Evolutionary conservation across 1,140 invertebrate genomes (phyloP).

Genomic region (Paracyclopina nana): DNA sequence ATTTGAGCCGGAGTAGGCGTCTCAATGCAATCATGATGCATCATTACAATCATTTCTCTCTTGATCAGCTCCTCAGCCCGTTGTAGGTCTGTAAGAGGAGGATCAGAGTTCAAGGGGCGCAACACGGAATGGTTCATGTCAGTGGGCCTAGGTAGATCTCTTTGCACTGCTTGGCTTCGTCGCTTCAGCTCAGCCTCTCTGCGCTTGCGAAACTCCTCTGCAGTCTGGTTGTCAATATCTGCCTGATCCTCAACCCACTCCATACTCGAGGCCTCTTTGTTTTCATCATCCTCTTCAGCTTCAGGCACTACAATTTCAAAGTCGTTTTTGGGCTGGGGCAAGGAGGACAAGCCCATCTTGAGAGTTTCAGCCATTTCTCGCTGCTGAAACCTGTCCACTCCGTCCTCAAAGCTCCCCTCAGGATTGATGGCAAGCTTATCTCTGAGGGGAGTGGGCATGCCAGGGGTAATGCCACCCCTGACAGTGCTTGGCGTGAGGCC

Average conservation of each 20-base stretch:
- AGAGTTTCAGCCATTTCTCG: conserved; percentile 27
- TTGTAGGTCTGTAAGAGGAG: conserved; percentile 56
- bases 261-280: conserved; percentile 25
- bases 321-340: conserved; percentile 84
- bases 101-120: conserved; percentile 43
- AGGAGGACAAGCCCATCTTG: conserved; percentile 44
- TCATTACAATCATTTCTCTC: conserved; percentile 85
- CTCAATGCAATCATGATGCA: conserved; percentile 59
- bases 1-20: conserved; percentile 31
- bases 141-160: conserved; percentile 61
- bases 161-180: conserved; percentile 70
- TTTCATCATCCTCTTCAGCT: conserved; percentile 36
- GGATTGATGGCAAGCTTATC: conserved; percentile 91
- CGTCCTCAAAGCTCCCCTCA: conserved; percentile 35
- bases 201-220: conserved; percentile 21
- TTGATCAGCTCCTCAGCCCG: conserved; percentile 88
- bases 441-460: conserved; percentile 41
- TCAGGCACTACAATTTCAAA: conserved; percentile 95
- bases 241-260: conserved; percentile 55
- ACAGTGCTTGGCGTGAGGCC: conserved; percentile 17
- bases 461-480: conserved; percentile 7
- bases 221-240: conserved; percentile 52
- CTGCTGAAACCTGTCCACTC: not conserved
- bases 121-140: conserved; percentile 67
- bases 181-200: conserved; percentile 45